Evolutionary conservation across 2,797 vertebrate genomes (phyloP).

Genomic region (Coregonus suidteri): DNA sequence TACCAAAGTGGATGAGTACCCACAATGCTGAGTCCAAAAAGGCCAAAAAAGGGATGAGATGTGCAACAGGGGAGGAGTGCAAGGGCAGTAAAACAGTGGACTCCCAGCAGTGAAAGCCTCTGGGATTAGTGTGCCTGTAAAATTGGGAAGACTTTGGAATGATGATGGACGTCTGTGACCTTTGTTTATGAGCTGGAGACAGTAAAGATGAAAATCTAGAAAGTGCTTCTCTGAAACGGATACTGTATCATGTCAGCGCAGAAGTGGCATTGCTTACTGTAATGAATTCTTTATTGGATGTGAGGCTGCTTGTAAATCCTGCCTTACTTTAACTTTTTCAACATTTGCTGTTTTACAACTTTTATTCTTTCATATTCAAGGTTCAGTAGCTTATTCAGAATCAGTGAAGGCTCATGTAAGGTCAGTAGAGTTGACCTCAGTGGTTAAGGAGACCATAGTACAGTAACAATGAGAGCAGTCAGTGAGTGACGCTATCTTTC

Average conservation of each 20-base stretch:
- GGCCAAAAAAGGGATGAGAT: slow-evolving; percentile 43
- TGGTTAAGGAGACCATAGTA: background rate
- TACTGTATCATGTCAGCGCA: background rate
- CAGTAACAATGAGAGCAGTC: background rate
- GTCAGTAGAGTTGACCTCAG: background rate
- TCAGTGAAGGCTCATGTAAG: background rate
- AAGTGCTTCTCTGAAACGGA: slow-evolving; percentile 1
- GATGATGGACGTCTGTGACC: slow-evolving; percentile 39
- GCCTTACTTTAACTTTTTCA: background rate
- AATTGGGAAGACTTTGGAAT: slow-evolving; percentile 35
- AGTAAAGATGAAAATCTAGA: background rate
- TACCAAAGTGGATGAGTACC: background rate
- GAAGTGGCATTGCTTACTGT: background rate
- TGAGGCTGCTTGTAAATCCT: background rate
- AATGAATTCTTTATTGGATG: background rate
- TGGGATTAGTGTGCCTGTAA: slow-evolving; percentile 40
- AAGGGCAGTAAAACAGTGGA: background rate
- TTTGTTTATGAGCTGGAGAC: slow-evolving; percentile 31
- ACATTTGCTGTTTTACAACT: background rate
- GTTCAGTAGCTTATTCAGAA: background rate
- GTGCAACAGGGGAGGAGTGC: background rate
- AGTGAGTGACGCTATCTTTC: background rate
- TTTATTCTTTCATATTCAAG: background rate
- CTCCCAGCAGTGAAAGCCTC: slow-evolving; percentile 30
- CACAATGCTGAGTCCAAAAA: slow-evolving; percentile 1